A percentile compares a stretch with the other conserved stretches of the same genome.
Conservation (phyloP, 2,888 invertebrate species). For the Mythimna impura region DNA sequence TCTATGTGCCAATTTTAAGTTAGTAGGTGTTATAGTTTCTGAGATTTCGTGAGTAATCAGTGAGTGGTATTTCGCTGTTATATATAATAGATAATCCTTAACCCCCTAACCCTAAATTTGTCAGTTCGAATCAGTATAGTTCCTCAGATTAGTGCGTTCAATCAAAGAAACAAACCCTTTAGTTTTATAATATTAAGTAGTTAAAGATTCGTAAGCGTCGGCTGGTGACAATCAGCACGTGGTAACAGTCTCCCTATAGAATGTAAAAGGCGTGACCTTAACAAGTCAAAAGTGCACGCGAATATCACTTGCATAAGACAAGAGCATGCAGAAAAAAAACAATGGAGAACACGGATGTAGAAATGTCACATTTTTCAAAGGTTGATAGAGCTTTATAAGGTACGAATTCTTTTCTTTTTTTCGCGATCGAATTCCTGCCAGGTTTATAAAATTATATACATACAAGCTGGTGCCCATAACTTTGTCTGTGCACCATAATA, state of each 20-base stretch:
- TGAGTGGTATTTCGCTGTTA: too few relatives aligned
- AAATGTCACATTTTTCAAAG: constrained; percentile 60
- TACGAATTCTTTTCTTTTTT: constrained; percentile 22
- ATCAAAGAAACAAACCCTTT: too few relatives aligned
- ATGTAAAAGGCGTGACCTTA: constrained; percentile 62
- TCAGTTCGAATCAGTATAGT: too few relatives aligned
- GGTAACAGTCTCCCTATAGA: constrained; percentile 34
- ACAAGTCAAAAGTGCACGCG: constrained; percentile 41
- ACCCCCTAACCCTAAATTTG: too few relatives aligned
- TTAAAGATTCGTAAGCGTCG: neutral
- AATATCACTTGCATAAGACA: constrained; percentile 41
- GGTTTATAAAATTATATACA: constrained; percentile 1
- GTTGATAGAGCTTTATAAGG: constrained; percentile 46
- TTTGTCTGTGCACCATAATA: too few relatives aligned
- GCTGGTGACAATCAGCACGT: constrained; percentile 41
- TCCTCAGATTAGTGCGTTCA: too few relatives aligned
- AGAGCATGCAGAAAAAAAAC: constrained; percentile 34
- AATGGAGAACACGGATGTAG: constrained; percentile 43
- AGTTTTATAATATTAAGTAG: too few relatives aligned
- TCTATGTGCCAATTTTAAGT: too few relatives aligned
- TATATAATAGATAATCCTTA: too few relatives aligned
- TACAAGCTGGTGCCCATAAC: too few relatives aligned
- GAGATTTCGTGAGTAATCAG: too few relatives aligned
- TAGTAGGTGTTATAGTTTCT: too few relatives aligned
- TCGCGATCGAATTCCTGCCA: constrained; percentile 26